Base-by-base conservation (phyloP, 2,797 vertebrate species). In the Platalea minor region DNA sequence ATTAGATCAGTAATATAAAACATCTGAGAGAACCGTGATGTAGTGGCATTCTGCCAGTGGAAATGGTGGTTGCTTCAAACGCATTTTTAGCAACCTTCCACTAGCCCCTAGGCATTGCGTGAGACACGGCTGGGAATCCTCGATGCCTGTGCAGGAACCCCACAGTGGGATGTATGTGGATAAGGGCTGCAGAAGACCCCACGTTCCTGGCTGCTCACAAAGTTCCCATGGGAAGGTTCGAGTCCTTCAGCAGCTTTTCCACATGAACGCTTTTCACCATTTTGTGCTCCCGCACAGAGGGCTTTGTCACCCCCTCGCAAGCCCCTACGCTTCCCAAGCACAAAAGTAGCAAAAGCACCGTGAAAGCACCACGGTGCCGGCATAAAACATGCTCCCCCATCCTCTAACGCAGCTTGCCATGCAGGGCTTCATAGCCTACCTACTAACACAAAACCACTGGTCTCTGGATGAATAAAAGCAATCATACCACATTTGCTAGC, bases 391-490 rank as follows among this genome's bases (percentile, higher is more conserved):
- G 0, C 14, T 51, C 35, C 26, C 51, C 48, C 5, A 0, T 19
- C 19, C 54, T 59, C 41, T 48, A 37, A 63, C 0, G 1, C 17
- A 41, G 37, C 60, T 45, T 68, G 35, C 43, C 39, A 19, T 0
- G 1, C 59, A 17, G 21, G 48, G 33, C 39, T 92, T 77, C 4
- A 0, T 5, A 53, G 41, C 26, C 81, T 76, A n/a, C 43, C 43
- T 54, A 59, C 28, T 31, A 61, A 59, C 25, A 26, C 53, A 63
- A 76, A 89, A 28, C 2, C 61, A 41, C 11, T 3, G 2, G 31
- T 41, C 54, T 79, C 80, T 43, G 48, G n/a, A 16, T 63, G 28
- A 95, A 84, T 43, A 88, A 95, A 85, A 89, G 45, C 37, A 59
- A 86, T 50, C 18, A 17, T 33, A 64, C 31, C 14, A 39, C 0